Evolutionary conservation across 2,113 vertebrate species (phyloP).

Genomic region (Megaptera novaeangliae): DNA sequence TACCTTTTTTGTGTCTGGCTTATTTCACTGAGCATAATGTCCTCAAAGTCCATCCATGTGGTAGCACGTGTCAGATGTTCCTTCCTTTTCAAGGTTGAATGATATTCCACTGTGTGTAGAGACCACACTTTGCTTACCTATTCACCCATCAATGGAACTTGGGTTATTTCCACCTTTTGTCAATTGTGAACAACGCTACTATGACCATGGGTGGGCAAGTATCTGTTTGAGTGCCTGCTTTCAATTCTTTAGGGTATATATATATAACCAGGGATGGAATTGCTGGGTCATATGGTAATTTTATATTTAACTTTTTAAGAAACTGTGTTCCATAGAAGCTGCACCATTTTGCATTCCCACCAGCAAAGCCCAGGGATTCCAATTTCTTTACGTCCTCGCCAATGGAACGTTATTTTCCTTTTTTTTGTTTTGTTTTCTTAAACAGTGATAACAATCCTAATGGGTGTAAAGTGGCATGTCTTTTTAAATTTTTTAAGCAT

Average conservation of each 20-base stretch:
- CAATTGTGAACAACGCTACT: fast-evolving
- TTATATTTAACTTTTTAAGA: neutral
- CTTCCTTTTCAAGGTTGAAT: neutral
- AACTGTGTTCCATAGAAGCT: fast-evolving
- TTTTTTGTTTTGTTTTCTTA: neutral
- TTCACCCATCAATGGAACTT: neutral
- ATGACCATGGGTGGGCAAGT: neutral
- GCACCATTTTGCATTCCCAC: neutral
- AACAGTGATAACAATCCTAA: neutral
- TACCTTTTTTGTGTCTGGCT: neutral
- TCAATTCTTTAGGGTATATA: neutral
- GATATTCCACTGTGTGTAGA: neutral
- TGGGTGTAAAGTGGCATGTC: no score
- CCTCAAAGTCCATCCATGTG: neutral
- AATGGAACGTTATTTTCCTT: fast-evolving
- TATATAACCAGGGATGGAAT: fast-evolving
- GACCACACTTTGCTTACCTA: neutral
- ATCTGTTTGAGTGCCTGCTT: neutral
- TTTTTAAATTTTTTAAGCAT: neutral
- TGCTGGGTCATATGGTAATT: neutral
- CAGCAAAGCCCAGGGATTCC: neutral
- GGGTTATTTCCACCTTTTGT: no score
- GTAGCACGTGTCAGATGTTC: neutral
- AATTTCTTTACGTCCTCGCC: neutral
- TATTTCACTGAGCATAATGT: neutral